Percentiles rank a stretch among this genome's conserved stretches.
phyloP scores from a whole-genome alignment of 2,797 vertebrate species.

The Novumbra hubbsi region DNA sequence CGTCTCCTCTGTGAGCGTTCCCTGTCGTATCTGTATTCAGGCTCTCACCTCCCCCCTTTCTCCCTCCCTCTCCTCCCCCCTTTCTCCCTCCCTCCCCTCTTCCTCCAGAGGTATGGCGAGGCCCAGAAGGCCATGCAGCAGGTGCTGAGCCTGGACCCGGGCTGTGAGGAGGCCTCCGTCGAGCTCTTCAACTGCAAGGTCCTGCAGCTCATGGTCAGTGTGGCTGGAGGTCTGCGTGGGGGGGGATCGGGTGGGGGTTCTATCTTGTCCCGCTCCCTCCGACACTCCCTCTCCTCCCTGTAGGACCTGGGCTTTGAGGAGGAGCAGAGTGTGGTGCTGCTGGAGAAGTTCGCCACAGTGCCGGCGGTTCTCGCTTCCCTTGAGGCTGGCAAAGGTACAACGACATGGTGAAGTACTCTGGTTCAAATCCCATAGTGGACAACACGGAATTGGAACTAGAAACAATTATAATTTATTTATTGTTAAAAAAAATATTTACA shows the following conservation, averaged over 20 bases:
- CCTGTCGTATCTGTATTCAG: constrained; percentile 2
- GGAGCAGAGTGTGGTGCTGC: constrained; percentile 61
- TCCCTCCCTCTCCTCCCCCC: not conserved
- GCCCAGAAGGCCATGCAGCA: constrained; percentile 71
- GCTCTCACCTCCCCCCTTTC: not conserved
- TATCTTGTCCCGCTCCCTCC: not conserved
- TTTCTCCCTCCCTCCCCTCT: not conserved
- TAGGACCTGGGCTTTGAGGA: constrained; percentile 67
- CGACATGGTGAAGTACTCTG: not conserved
- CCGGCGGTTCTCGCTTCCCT: constrained; percentile 55
- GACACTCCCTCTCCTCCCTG: no score
- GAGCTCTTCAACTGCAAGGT: constrained; percentile 64
- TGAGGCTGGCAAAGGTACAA: constrained; percentile 50
- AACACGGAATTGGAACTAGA: no score
- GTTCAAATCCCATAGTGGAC: no score
- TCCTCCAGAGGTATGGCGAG: constrained; percentile 58
- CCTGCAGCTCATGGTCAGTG: constrained; percentile 69
- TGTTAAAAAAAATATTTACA: no score
- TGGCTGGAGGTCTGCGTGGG: not conserved
- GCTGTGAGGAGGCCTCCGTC: constrained; percentile 66
- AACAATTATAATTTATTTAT: no score
- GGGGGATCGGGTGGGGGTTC: no score
- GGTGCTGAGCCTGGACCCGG: constrained; percentile 67
- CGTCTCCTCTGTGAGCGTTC: not conserved
- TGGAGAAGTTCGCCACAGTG: constrained; percentile 68